phyloP scores from a whole-genome alignment of 1,140 invertebrate genomes.

The Pogonomyrmex barbatus region DNA sequence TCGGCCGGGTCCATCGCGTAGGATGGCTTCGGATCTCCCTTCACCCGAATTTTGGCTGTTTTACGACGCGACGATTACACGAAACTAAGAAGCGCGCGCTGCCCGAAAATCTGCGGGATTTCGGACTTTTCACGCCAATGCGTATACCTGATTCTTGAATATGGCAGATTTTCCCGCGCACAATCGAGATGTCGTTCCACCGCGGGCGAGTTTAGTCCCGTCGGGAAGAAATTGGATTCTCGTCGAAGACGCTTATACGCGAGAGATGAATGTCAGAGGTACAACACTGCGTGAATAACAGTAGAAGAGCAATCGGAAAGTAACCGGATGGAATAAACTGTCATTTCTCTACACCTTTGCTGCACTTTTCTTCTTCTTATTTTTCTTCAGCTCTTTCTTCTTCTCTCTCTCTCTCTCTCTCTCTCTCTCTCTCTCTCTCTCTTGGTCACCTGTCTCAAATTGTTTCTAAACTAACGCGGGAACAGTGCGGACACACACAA shows the following conservation, averaged over 20 bases:
- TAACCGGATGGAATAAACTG: too few species aligned
- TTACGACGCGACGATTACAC: conserved; percentile 60
- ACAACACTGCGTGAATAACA: too few species aligned
- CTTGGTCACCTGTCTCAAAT: background rate
- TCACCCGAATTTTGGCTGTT: conserved; percentile 95
- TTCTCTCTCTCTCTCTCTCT: background rate
- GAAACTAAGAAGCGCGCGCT: conserved; percentile 46
- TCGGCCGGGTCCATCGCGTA: conserved; percentile 92
- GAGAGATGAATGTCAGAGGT: too few species aligned
- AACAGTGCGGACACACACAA: background rate
- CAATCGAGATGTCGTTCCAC: too few species aligned
- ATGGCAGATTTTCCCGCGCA: too few species aligned
- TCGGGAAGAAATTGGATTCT: too few species aligned
- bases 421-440: background rate
- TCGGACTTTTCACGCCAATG: background rate
- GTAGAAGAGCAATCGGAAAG: too few species aligned
- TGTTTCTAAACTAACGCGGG: background rate
- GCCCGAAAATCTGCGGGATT: background rate
- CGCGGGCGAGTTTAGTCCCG: too few species aligned
- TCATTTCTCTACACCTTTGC: background rate
- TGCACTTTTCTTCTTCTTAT: too few species aligned
- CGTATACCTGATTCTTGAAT: too few species aligned
- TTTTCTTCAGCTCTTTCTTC: background rate
- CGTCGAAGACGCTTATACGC: too few species aligned
- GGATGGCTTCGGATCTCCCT: conserved; percentile 94